Conservation (phyloP, 2,888 invertebrate genomes). For the Diadegma fenestrale region DNA sequence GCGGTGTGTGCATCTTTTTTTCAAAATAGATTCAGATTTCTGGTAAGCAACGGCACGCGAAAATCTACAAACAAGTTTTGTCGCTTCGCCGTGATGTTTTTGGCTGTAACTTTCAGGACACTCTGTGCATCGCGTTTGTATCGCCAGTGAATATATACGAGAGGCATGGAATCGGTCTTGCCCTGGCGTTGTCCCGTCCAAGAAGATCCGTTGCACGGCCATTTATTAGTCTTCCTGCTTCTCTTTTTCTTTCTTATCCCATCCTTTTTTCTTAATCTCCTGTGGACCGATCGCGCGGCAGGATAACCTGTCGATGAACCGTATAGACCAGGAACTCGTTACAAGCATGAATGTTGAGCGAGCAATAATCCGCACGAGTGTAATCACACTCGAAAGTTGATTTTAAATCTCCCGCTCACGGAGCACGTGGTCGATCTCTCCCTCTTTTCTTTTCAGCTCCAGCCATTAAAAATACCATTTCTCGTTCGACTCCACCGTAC, state of each 20-base stretch:
- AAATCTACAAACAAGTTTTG: not conserved
- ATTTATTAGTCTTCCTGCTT: constrained; percentile 64
- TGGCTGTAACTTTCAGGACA: not conserved
- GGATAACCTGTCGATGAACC: constrained; percentile 80
- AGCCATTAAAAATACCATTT: constrained; percentile 41
- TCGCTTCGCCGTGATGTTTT: not conserved
- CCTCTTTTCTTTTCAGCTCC: not conserved
- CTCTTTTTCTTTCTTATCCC: constrained; percentile 6
- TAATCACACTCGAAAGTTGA: constrained; percentile 64
- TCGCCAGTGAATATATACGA: not conserved
- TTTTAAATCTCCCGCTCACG: constrained; percentile 51
- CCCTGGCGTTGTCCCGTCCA: constrained; percentile 54
- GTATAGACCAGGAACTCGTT: constrained; percentile 83
- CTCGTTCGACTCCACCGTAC: constrained; percentile 27
- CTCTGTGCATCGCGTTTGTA: not conserved
- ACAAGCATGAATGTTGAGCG: constrained; percentile 67
- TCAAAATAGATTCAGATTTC: not conserved
- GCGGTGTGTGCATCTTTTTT: too few species aligned
- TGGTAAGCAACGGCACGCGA: not conserved
- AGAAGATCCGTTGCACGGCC: constrained; percentile 63
- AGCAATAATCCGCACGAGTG: constrained; percentile 65
- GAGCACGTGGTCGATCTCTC: constrained; percentile 16
- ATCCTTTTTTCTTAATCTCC: constrained; percentile 43
- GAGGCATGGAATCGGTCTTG: constrained; percentile 10
- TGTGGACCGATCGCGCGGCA: constrained; percentile 73